Base-by-base conservation (phyloP, 1,140 invertebrate species). In the Brachionus calyciflorus region DNA sequence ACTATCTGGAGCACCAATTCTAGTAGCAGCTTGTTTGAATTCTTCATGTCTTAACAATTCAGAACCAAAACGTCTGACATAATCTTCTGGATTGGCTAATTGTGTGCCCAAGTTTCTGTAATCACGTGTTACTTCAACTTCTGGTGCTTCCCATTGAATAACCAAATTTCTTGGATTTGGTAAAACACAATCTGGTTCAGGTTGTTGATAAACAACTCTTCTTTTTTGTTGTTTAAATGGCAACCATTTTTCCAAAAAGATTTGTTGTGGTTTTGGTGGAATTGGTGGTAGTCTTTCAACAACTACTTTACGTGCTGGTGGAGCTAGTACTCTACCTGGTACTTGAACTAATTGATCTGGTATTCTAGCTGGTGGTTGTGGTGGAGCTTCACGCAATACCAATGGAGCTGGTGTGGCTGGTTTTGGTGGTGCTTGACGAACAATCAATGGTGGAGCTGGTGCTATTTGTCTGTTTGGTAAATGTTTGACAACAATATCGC, bases 221-320 rank as follows among this genome's bases (percentile, higher is more conserved):
- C 76, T 12, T 7, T 21, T 41, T 48, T 33, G 40, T 49, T 68
- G 76, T 51, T 63, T 37, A 26, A 60, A 77, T 46, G 57, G 57
- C 40, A 77, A 77, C 76, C 76, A 77, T 48, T 44, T 63, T 53
- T 77, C 76, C 33, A 77, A 44, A n/a, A 68, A 41, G 17, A 77
- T 28, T 48, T 77, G 28, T 3, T 37, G 26, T 49, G 75, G 75
- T 24, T 77, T 77, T 9, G 53, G 44, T 77, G 75, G 75, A 28
- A 63, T 26, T 60, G 26, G 26, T 65, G 55, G 55, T 19, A 65
- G 53, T 17, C 60, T 19, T 68, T 77, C 76, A 21, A 77, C 57
- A 63, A 77, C 51, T 40, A 77, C 76, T 19, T 41, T 55, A 49
- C 76, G 76, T 28, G 76, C 10, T 65, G 55, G 76, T 48, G 55